Conservation (phyloP, 2,888 invertebrate species). For the Mesochorus sp. region DNA sequence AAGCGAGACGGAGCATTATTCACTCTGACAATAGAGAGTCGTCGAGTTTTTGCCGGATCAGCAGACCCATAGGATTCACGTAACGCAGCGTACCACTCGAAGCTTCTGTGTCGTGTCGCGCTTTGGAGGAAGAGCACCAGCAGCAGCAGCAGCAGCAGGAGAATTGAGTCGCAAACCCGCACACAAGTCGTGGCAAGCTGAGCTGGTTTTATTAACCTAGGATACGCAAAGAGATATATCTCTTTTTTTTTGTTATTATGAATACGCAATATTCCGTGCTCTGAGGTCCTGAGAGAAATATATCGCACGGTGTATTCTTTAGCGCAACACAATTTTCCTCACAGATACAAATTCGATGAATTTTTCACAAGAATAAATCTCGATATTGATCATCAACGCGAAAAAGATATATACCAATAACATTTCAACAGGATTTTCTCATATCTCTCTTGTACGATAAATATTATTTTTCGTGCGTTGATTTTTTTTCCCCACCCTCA, state of each 20-base stretch:
- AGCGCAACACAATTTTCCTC: conserved; percentile 25
- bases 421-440: too few relatives aligned
- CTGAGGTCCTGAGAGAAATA: neutral
- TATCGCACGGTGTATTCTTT: conserved; percentile 28
- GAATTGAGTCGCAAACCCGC: conserved; percentile 26
- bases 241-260: conserved; percentile 66
- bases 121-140: conserved; percentile 7
- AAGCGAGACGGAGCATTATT: conserved; percentile 15
- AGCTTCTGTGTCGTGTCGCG: conserved; percentile 22
- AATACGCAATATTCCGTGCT: conserved; percentile 67
- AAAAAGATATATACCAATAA: too few relatives aligned
- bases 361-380: too few relatives aligned
- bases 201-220: conserved; percentile 81
- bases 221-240: conserved; percentile 72
- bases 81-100: conserved; percentile 63
- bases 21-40: conserved; percentile 64
- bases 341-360: neutral
- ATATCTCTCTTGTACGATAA: too few relatives aligned
- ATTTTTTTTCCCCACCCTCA: neutral
- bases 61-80: conserved; percentile 77
- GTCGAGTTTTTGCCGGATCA: conserved; percentile 76
- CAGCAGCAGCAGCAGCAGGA: neutral
- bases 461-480: too few relatives aligned
- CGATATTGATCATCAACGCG: too few relatives aligned
- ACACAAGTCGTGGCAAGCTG: conserved; percentile 72